Evolutionary conservation across 2,113 vertebrate genomes (phyloP).

Genomic region (Leiothrix lutea): DNA sequence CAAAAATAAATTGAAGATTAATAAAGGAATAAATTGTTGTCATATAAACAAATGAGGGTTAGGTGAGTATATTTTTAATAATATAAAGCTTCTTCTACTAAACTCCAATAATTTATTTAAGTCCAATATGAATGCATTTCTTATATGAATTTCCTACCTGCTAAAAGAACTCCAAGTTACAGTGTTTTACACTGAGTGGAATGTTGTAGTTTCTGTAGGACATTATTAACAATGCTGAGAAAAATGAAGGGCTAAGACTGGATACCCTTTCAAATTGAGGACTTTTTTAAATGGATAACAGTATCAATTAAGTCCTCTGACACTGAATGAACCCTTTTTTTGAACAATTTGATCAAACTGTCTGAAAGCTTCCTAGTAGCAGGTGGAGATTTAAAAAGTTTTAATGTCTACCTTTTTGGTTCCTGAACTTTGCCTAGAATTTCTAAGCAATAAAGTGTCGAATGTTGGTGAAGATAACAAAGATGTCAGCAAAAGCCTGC

Average conservation of each 20-base stretch:
- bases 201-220: not conserved
- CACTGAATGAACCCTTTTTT: not conserved
- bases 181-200: not conserved
- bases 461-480: not conserved
- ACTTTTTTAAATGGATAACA: too few species aligned
- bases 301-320: not conserved
- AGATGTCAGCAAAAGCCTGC: not conserved
- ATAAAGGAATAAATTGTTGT: not conserved
- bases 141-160: not conserved
- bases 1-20: not conserved
- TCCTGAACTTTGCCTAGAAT: not conserved
- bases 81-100: not conserved
- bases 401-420: not conserved
- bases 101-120: not conserved
- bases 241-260: not conserved
- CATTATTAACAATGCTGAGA: not conserved
- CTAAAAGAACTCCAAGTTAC: accelerated
- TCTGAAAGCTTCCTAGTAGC: not conserved
- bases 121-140: not conserved
- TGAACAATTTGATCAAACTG: not conserved
- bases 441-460: not conserved
- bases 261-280: not conserved
- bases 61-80: not conserved
- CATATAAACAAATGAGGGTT: not conserved
- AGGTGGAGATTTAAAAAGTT: not conserved